phyloP scores from a whole-genome alignment of 2,888 invertebrate genomes.

The Parnassius orleans region DNA sequence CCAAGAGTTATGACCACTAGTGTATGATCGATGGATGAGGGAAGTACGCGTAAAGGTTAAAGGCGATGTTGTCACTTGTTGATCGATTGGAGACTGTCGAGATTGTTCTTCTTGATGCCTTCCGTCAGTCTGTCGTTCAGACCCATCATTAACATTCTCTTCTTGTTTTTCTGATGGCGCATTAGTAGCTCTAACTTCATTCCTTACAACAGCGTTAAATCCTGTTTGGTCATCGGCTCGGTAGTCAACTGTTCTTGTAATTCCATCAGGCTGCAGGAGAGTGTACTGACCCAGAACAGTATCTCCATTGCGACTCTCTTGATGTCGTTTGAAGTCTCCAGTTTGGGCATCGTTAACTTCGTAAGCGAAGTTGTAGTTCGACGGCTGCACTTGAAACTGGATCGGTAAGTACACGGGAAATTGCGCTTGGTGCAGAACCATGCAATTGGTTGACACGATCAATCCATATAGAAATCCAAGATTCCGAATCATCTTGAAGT shows the following conservation, averaged over 20 bases:
- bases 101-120: slow-evolving; percentile 14
- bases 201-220: slow-evolving; percentile 77
- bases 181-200: slow-evolving; percentile 31
- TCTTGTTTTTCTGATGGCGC: slow-evolving; percentile 9
- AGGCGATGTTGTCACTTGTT: slow-evolving; percentile 12
- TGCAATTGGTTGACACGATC: slow-evolving; percentile 57
- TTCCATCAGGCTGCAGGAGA: slow-evolving; percentile 77
- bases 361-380: slow-evolving; percentile 75
- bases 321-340: slow-evolving; percentile 78
- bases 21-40: slow-evolving; percentile 12
- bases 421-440: slow-evolving; percentile 53
- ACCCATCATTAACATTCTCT: slow-evolving; percentile 1
- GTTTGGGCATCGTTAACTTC: slow-evolving; percentile 77
- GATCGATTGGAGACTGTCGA: slow-evolving; percentile 1
- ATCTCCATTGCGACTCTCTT: slow-evolving; percentile 74
- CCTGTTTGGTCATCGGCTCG: slow-evolving; percentile 76
- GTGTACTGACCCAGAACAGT: slow-evolving; percentile 78
- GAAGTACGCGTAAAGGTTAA: slow-evolving; percentile 10
- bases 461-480: slow-evolving; percentile 40
- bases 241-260: slow-evolving; percentile 78
- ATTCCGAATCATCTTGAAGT: slow-evolving; percentile 16
- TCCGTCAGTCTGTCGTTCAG: slow-evolving; percentile 6
- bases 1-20: slow-evolving; percentile 18
- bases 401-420: slow-evolving; percentile 34
- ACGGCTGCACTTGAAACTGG: slow-evolving; percentile 33